Evolutionary conservation across 2,797 vertebrate genomes (phyloP), one percentile per base, ranked within the genome.

Genomic region (Esox masquinongy): DNA sequence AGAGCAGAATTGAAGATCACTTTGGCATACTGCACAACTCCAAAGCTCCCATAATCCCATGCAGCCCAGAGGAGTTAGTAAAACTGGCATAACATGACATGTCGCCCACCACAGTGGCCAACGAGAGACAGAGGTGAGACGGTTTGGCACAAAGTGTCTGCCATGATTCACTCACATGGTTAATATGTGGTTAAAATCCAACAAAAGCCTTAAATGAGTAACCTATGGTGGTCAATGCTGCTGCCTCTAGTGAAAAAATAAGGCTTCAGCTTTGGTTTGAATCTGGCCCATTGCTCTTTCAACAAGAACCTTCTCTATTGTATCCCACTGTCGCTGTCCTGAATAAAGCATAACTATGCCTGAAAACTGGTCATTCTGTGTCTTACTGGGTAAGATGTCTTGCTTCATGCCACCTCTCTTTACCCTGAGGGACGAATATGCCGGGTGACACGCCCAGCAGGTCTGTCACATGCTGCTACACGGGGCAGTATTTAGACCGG

Each of bases 401-500:
- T 59, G 56, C 56, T 61, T 22, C 11, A 12, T 61, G 22, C 22
- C 56, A 24, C 11, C 11, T 61, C 7, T 61, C 22, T 24, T 24
- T 50, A 51, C 17, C 50, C 61, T n/a, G 47, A 50, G 24, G 29
- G 66, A 72, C 50, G 19, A 9, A 59, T 51, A 68, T 17, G 12
- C 12, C 50, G 0, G 31, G 56, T 17, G 24, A 29, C 51, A 72
- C 47, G 31, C 68, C 49, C 22, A 31, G 67, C n/a, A n/a, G 53
- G 9, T 61, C 56, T 61, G 56, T 61, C 39, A 70, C 68, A 64
- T 31, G 56, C 53, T 14, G 12, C 22, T 14, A 73, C 72, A 11
- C 8, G 2, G 36, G 24, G 6, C 16, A 47, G 63, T 72, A 66
- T 69, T 71, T 69, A 53, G 77, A 79, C 70, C 36, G 83, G 83